Base-by-base conservation (phyloP, 2,113 vertebrate species). In the Cercocebus atys region DNA sequence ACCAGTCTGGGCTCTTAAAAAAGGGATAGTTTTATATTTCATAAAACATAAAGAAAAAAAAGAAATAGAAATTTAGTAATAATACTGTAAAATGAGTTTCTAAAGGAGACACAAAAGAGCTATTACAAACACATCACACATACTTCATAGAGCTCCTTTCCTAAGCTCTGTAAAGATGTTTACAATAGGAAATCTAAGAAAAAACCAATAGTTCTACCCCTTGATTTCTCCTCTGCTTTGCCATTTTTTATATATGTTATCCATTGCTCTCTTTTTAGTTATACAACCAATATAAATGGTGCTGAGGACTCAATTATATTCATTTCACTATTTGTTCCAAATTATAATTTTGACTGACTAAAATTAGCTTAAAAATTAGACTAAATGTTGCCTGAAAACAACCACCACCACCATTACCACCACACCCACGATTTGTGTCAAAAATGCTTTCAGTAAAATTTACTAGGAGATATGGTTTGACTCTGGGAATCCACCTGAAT, bases 391-490 rank as follows among this genome's bases (percentile, higher is more conserved):
- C 78, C 82, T 81, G 43, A 75, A 88, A 95, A 94, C 45, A 40
- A 68, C 27, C 17, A 78, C 13, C 68, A 79, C 22, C 66, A 85
- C 40, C 25, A 45, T 78, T 73, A 84, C 25, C 66, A 80, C 78
- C 55, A 75, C 61, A 70, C 52, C 20, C 18, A 61, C 16, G 22
- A 25, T 18, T 61, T 10, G 22, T 66, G 43, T 64, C 89, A 95
- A 95, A 94, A 96, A 90, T 85, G 85, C 72, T 85, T 93, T 96
- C 86, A 96, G 52, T 80, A 76, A 87, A 94, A 90, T 91, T 88
- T 88, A 96, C 40, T 66, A 3, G 61, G 61, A 30, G 5, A 64
- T 64, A 32, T 14, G 61, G 27, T 13, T 64, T 64, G 61, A 27
- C 27, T 64, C 61, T 32, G 27, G 30, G 61, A n/a, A n/a, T n/a